These are phyloP conservation scores for Tolypeutes matacus DNA, from an alignment of 2,797 vertebrate species.

Conservation along the genomic window DNA sequence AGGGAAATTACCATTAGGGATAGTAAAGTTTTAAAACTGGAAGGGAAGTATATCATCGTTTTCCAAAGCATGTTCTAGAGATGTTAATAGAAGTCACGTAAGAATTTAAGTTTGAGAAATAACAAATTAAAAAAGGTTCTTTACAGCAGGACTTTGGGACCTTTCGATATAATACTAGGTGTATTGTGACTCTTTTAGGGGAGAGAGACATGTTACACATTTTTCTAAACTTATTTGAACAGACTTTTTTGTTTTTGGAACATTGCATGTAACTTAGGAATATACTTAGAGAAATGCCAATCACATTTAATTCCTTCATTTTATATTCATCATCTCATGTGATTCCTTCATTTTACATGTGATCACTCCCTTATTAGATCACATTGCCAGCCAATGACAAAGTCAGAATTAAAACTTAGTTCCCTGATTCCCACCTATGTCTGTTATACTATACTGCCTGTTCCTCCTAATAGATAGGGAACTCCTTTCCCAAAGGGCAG, in stretches of 20 bases:
- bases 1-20: not conserved
- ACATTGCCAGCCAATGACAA: not conserved
- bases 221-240: conserved; percentile 1
- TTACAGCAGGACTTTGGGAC: not conserved
- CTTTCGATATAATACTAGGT: not conserved
- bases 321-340: not conserved
- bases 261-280: not conserved
- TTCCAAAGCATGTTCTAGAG: not conserved
- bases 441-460: not conserved
- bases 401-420: not conserved
- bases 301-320: not conserved
- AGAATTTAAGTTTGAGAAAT: conserved; percentile 23
- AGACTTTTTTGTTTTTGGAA: not conserved
- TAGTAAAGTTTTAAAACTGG: not conserved
- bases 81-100: not conserved
- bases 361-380: not conserved
- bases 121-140: not conserved
- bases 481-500: not conserved
- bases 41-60: not conserved
- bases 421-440: not conserved
- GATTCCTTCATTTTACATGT: conserved; percentile 11
- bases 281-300: not conserved
- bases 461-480: not conserved
- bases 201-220: not conserved
- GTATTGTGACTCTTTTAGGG: not conserved